Conservation (phyloP, 2,797 vertebrate genomes). For the Enteromius argenteus region DNA sequence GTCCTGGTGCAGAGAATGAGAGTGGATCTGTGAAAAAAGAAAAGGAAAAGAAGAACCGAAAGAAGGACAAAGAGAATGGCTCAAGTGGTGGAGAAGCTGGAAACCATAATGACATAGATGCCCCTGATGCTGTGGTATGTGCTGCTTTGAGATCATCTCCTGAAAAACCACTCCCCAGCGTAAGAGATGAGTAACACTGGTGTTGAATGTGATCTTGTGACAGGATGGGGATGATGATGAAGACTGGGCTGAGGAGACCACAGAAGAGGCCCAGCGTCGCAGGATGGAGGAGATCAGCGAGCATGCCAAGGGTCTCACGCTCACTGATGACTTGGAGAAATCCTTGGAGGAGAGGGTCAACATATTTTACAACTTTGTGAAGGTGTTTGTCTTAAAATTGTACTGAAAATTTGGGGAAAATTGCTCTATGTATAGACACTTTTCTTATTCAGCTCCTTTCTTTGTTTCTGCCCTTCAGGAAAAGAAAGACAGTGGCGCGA, state of each 20-base stretch:
- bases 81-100: slow-evolving; percentile 85
- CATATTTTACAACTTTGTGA: slow-evolving; percentile 97
- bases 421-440: too few species aligned
- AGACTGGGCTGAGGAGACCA: slow-evolving; percentile 98
- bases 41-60: slow-evolving; percentile 97
- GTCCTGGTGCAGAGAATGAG: slow-evolving; percentile 84
- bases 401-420: background rate
- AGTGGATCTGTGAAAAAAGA: slow-evolving; percentile 93
- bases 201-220: background rate
- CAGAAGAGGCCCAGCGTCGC: slow-evolving; percentile 94
- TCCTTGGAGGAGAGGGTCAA: slow-evolving; percentile 95
- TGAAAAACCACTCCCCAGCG: background rate
- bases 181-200: background rate
- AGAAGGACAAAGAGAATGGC: slow-evolving; percentile 98
- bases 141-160: background rate
- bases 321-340: slow-evolving; percentile 95
- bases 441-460: background rate
- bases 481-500: slow-evolving; percentile 91
- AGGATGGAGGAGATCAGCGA: slow-evolving; percentile 99
- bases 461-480: slow-evolving; percentile 74
- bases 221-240: slow-evolving; percentile 89
- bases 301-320: slow-evolving; percentile 95
- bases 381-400: slow-evolving; percentile 75
- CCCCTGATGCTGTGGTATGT: slow-evolving; percentile 90
- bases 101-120: slow-evolving; percentile 86